Base-by-base conservation (phyloP, 2,888 invertebrate genomes). In the Nomada fabriciana region DNA sequence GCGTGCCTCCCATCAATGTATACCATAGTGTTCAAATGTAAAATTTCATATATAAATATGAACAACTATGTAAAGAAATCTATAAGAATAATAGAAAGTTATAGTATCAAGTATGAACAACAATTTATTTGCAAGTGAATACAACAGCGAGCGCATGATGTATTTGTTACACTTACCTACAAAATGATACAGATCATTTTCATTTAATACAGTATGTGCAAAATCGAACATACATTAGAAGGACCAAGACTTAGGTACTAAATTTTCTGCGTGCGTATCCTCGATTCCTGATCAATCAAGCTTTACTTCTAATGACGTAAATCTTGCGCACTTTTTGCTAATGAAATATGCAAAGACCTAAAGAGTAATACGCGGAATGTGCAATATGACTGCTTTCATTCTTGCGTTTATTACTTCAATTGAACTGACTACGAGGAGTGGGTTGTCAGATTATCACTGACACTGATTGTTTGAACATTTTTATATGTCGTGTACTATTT, bases 1-100 rank as follows among this genome's bases (percentile, higher is more conserved):
- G 68, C 4, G 55, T 72, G 20, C 15, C 50, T 72, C 64, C 59
- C 23, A 63, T 13, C 15, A 80, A 64, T 59, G 67, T 36, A 68
- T 67, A 64, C 83, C 83, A 80, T 85, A 87, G 86, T 87, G 85
- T 87, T 87, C 85, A 83, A 73, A 74, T 47, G 29, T 47, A 63
- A 75, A 76, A 36, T 76, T 55, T 71, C 73, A 47, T 80, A 71
- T 20, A 60, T 63, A 78, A 63, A 57, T 79, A 55, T 50, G 60
- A 53, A 76, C 42, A 68, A 74, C 36, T 59, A 43, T n/a, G 52
- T 20, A 63, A 74, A 69, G 18, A 65, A 70, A 52, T 59, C 20
- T 50, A 60, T 43, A 64, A 2, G 15, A 73, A 80, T 80, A 57
- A 65, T 63, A 53, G 52, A 61, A 76, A 80, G 53, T 67, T 80